Base-by-base conservation (phyloP, 2,888 invertebrate genomes). In the Julus scanicus region DNA sequence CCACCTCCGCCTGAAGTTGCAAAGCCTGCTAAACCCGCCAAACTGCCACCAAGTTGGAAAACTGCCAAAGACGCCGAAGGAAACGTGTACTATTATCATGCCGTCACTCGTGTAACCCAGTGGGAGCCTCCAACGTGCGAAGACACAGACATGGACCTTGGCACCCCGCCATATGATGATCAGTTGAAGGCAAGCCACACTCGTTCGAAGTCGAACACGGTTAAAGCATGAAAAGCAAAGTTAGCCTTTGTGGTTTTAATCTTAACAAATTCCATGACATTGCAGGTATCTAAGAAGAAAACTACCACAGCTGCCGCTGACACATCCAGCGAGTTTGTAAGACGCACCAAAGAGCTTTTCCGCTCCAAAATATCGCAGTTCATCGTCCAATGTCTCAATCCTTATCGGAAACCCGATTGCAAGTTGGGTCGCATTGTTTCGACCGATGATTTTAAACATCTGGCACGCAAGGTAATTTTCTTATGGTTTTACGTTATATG, bases 361-460 rank as follows among this genome's bases (percentile, higher is more conserved):
- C 94, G 97, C 88, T 95, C 96, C 87, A 93, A 93, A 91, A 94
- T 93, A 91, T 93, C 93, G 17, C 94, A 95, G 84, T 96, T 96
- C 44, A 96, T 97, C 94, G 96, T 97, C 90, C 95, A 95, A 89
- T 96, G 96, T 91, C 94, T 99, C 89, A 97, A 97, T 93, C 97
- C 97, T 0, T 99, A 96, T 93, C 94, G 97, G 88, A 96, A 96
- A 91, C 94, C 95, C 0, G 96, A 96, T 90, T 99, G 98, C 91
- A 95, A 95, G 90, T 93, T 95, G 89, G 99, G 97, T 0, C 94
- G 96, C 90, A 98, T 99, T 90, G 95, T 95, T 2, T 96, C 95
- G 91, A 97, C 96, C 0, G 97, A 97, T 84, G 98, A 99, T 92
- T 97, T 98, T 92, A 98, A 98, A 92, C 97, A 98, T 93, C 94